Percentiles rank a stretch among this genome's conserved stretches.
These are phyloP conservation scores for Salminus brasiliensis DNA, from an alignment of 2,113 vertebrate species.

Conservation along the genomic window DNA sequence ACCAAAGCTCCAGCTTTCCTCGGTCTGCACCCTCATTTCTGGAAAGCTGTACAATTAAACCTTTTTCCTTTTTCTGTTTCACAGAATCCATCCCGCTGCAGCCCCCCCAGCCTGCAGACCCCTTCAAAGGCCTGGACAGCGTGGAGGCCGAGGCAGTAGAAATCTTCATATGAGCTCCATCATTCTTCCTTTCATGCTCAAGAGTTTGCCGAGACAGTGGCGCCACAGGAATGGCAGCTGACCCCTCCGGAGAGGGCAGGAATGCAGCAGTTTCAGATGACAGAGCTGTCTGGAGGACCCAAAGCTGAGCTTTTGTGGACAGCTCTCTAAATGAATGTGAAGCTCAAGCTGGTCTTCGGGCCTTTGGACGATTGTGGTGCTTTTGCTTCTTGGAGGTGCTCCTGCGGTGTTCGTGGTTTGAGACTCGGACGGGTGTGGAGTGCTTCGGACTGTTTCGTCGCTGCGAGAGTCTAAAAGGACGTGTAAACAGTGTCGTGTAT, in stretches of 20 bases:
- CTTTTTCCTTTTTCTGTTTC: constrained; percentile 4
- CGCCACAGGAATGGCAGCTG: not conserved
- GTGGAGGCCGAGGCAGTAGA: constrained; percentile 74
- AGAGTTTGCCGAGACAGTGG: not conserved
- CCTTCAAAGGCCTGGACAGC: constrained; percentile 71
- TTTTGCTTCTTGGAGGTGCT: constrained; percentile 65
- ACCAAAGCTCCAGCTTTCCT: too few species aligned
- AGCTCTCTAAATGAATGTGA: constrained; percentile 54
- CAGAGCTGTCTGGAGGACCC: not conserved
- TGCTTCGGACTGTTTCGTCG: constrained; percentile 53
- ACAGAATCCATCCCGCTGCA: constrained; percentile 62
- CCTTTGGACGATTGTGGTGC: not conserved
- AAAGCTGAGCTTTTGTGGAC: constrained; percentile 67
- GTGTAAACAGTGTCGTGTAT: not conserved
- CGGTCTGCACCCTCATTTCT: too few species aligned
- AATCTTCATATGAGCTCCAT: constrained; percentile 73
- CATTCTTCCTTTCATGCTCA: not conserved
- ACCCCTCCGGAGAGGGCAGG: constrained; percentile 59
- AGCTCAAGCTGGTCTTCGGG: constrained; percentile 57
- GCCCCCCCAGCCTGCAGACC: constrained; percentile 61
- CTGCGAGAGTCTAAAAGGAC: not conserved
- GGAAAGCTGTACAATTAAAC: too few species aligned
- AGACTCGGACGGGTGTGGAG: constrained; percentile 48
- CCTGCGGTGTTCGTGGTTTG: constrained; percentile 72
- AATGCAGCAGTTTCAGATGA: constrained; percentile 52